A percentile compares a stretch with the other conserved stretches of the same genome.
Conservation (phyloP, 2,113 vertebrate genomes). For the Plestiodon gilberti region DNA sequence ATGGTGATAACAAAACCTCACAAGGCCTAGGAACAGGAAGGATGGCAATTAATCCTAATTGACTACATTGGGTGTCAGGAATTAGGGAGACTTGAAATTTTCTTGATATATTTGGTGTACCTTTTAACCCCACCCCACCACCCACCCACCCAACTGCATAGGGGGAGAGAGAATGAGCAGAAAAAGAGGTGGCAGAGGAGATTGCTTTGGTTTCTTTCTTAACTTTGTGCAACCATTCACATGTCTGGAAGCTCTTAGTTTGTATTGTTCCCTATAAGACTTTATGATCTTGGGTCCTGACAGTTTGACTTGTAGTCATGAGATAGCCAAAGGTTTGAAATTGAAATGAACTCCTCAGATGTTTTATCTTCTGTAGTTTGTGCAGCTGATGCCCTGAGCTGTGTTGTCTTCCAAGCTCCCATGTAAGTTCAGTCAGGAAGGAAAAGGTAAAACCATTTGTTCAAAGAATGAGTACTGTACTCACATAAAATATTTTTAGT, state of each 20-base stretch:
- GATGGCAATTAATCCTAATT: not conserved
- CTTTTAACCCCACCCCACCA: not conserved
- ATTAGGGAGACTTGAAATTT: not conserved
- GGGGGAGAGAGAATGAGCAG: not conserved
- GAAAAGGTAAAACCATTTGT: not conserved
- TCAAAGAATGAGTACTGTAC: not conserved
- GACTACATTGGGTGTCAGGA: not conserved
- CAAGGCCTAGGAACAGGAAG: not conserved
- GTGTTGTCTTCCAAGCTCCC: not conserved
- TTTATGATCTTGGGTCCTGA: not conserved
- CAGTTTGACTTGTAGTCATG: constrained; percentile 9
- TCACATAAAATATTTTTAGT: not conserved
- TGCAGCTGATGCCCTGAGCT: not conserved
- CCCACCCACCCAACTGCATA: not conserved
- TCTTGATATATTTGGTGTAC: not conserved
- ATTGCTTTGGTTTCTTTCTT: constrained; percentile 1
- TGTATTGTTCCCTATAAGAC: constrained; percentile 22
- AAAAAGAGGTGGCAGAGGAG: not conserved
- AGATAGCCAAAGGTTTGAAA: constrained; percentile 26
- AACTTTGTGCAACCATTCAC: constrained; percentile 4
- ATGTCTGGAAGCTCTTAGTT: constrained; percentile 22
- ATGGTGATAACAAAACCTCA: no score
- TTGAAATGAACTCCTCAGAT: not conserved
- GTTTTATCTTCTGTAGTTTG: not conserved
- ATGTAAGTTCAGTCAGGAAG: not conserved